Percentiles rank a stretch among this genome's conserved stretches.
Evolutionary conservation across 1,140 invertebrate species (phyloP).

Genomic region (Branchinecta lynchi): DNA sequence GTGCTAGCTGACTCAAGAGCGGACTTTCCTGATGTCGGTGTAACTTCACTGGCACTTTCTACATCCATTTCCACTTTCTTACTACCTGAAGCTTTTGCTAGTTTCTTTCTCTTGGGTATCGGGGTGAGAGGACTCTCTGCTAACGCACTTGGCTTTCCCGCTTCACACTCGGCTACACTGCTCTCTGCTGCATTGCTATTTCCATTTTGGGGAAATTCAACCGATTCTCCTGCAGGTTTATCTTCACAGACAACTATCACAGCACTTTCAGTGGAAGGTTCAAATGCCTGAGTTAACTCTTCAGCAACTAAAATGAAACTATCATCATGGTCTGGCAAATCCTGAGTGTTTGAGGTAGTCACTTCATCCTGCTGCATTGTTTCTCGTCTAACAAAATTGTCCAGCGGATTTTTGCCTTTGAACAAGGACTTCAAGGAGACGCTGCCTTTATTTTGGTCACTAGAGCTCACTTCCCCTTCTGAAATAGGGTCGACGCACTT

Average conservation of each 20-base stretch:
- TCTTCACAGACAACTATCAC: not conserved
- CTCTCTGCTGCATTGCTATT: not conserved
- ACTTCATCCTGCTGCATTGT: not conserved
- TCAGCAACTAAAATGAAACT: not conserved
- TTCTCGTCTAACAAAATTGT: not conserved
- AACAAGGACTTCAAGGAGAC: not conserved
- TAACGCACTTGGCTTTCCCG: too few relatives aligned
- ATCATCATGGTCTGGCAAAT: not conserved
- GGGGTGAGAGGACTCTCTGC: not conserved
- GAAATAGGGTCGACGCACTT: not conserved
- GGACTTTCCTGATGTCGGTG: not conserved
- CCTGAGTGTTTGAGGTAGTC: not conserved
- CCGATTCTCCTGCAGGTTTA: not conserved
- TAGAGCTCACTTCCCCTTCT: not conserved
- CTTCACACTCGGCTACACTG: not conserved
- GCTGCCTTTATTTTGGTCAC: not conserved
- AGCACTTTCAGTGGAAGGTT: not conserved
- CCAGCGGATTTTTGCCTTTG: not conserved
- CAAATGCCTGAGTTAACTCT: not conserved
- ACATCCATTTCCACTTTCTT: not conserved
- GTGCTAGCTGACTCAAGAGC: too few relatives aligned
- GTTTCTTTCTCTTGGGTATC: not conserved
- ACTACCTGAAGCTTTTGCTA: not conserved
- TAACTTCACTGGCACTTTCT: not conserved
- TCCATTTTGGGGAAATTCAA: not conserved